phyloP scores from a whole-genome alignment of 2,888 invertebrate genomes.

The Scaeva pyrastri region DNA sequence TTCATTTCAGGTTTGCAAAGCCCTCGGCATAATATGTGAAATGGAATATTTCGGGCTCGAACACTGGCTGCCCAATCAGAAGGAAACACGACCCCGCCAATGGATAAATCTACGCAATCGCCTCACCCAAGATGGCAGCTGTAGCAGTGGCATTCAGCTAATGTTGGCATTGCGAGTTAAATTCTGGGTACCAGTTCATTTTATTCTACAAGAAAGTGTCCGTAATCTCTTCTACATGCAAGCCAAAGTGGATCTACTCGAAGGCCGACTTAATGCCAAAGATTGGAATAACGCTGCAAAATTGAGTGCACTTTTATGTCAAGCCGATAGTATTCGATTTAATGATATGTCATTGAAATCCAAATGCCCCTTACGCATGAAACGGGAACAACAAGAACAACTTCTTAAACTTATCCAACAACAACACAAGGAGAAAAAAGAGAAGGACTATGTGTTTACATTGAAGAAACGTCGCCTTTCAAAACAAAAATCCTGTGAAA shows the following conservation, averaged over 20 bases:
- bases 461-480: conserved; percentile 83
- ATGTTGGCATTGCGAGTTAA: conserved; percentile 87
- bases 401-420: conserved; percentile 73
- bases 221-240: conserved; percentile 93
- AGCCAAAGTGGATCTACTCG: conserved; percentile 90
- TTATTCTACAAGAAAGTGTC: conserved; percentile 92
- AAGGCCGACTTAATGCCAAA: conserved; percentile 89
- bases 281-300: conserved; percentile 89
- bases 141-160: conserved; percentile 80
- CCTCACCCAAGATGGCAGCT: conserved; percentile 81
- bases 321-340: conserved; percentile 84
- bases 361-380: conserved; percentile 81
- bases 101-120: conserved; percentile 94
- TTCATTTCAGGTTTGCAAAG: conserved; percentile 90
- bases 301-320: conserved; percentile 91
- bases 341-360: conserved; percentile 80
- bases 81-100: conserved; percentile 89
- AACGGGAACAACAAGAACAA: conserved; percentile 78
- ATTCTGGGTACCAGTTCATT: conserved; percentile 96
- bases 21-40: conserved; percentile 92
- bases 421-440: conserved; percentile 80
- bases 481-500: conserved; percentile 83
- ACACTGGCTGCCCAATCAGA: conserved; percentile 83
- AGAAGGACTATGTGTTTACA: conserved; percentile 82
- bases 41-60: conserved; percentile 95